phyloP scores from a whole-genome alignment of 2,888 invertebrate genomes.

The Mythimna albipuncta region DNA sequence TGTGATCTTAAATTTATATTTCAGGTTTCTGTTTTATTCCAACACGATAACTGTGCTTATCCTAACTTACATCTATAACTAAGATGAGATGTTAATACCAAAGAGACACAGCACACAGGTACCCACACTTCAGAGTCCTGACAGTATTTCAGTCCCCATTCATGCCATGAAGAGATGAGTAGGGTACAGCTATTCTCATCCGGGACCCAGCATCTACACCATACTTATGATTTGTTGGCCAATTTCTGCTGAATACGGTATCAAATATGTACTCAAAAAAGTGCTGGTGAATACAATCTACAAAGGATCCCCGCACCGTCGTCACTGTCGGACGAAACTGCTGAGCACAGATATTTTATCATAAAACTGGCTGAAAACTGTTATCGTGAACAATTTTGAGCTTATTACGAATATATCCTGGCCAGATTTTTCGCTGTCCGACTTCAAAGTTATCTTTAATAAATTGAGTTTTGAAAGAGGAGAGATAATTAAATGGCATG shows the following conservation, averaged over 20 bases:
- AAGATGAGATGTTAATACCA: not conserved
- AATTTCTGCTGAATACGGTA: conserved; percentile 34
- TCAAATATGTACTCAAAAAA: conserved; percentile 35
- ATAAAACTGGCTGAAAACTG: conserved; percentile 47
- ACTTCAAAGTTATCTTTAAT: conserved; percentile 25
- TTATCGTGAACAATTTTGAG: conserved; percentile 38
- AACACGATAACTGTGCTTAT: no score
- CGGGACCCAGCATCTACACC: conserved; percentile 5
- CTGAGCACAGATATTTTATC: conserved; percentile 54
- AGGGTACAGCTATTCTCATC: conserved; percentile 26
- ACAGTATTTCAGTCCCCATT: conserved; percentile 1
- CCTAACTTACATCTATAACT: not conserved
- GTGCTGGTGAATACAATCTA: conserved; percentile 35
- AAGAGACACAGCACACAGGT: not conserved
- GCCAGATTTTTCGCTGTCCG: not conserved
- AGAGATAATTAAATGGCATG: conserved; percentile 22
- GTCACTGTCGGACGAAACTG: conserved; percentile 55
- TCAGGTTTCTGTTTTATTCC: not conserved
- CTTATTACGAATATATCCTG: not conserved
- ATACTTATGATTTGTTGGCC: conserved; percentile 32
- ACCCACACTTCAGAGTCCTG: not conserved
- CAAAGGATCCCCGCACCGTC: conserved; percentile 57
- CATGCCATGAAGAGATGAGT: conserved; percentile 21
- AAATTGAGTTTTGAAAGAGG: conserved; percentile 24
- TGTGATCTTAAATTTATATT: no score